A percentile compares a stretch with the other conserved stretches of the same genome.
These are phyloP conservation scores for Sanderia malayensis DNA, from an alignment of 30 jellyfish, hydroid and myxozoan species.

Conservation along the genomic window DNA sequence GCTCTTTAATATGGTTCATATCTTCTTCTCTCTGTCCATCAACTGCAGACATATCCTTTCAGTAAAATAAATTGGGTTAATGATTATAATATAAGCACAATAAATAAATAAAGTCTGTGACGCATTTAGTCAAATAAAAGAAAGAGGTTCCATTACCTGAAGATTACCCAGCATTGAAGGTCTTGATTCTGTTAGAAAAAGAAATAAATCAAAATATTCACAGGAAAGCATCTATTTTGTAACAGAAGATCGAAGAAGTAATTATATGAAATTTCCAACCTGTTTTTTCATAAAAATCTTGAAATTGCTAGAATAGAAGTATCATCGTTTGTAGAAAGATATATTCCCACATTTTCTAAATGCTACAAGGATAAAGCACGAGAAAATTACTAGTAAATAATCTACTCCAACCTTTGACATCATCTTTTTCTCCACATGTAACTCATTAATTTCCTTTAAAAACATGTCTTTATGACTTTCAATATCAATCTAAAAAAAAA, in stretches of 20 bases:
- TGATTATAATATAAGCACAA: too few species aligned
- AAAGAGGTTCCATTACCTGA: too few species aligned
- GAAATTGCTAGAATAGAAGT: conserved; percentile 9
- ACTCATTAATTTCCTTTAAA: conserved; percentile 61
- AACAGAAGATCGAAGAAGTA: conserved; percentile 4
- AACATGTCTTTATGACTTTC: conserved; percentile 69
- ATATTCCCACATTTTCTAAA: neutral
- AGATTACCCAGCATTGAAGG: conserved; percentile 68
- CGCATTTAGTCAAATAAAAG: too few species aligned
- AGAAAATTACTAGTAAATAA: too few species aligned
- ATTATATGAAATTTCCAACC: neutral
- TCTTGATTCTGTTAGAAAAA: conserved; percentile 35
- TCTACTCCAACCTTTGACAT: conserved; percentile 53
- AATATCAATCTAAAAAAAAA: neutral
- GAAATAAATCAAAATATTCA: neutral
- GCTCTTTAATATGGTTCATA: conserved; percentile 32
- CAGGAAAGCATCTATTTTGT: too few species aligned
- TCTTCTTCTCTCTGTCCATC: conserved; percentile 46
- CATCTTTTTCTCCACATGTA: conserved; percentile 50
- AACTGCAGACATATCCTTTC: conserved; percentile 48
- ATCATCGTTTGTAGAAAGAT: neutral
- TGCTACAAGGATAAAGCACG: too few species aligned
- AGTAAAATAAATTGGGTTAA: too few species aligned
- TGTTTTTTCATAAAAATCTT: conserved; percentile 4
- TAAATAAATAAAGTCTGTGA: too few species aligned